phyloP scores from a whole-genome alignment of 92 coral and sea anemone genomes.

The Palythoa caribaeorum region DNA sequence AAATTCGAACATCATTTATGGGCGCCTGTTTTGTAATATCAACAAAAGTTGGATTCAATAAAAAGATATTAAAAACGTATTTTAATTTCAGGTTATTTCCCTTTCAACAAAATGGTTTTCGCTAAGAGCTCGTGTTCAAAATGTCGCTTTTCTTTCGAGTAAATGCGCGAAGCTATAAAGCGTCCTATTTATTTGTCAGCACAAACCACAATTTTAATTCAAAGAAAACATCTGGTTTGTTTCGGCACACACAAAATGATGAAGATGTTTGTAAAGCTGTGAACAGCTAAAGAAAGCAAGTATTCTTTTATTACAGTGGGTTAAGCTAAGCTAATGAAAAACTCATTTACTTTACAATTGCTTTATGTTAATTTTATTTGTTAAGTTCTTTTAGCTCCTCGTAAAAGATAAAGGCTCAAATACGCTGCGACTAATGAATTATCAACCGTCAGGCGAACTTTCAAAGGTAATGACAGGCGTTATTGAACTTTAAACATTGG shows the following conservation, averaged over 20 bases:
- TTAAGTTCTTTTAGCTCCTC: not conserved
- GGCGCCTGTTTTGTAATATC: not conserved
- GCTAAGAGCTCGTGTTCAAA: not conserved
- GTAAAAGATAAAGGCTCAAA: not conserved
- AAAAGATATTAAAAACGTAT: not conserved
- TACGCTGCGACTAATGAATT: not conserved
- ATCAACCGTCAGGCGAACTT: not conserved
- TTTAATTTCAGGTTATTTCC: not conserved
- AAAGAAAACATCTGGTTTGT: too few species aligned
- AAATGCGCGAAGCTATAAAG: not conserved
- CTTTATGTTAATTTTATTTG: conserved; percentile 39
- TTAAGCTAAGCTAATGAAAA: conserved; percentile 27
- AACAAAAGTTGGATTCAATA: not conserved
- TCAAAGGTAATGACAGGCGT: not conserved
- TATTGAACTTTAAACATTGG: conserved; percentile 29
- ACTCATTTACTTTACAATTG: conserved; percentile 24
- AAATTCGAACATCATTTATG: not conserved
- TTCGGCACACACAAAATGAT: not conserved
- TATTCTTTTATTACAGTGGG: conserved; percentile 30
- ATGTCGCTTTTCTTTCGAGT: not conserved
- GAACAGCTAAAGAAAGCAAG: conserved; percentile 1
- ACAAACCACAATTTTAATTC: too few species aligned
- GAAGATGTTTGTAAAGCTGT: conserved; percentile 9
- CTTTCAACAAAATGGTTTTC: not conserved
- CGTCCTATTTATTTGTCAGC: too few species aligned